These are phyloP conservation scores for Atrina japonica DNA, from an alignment of 2,888 invertebrate genomes.

Conservation along the genomic window DNA sequence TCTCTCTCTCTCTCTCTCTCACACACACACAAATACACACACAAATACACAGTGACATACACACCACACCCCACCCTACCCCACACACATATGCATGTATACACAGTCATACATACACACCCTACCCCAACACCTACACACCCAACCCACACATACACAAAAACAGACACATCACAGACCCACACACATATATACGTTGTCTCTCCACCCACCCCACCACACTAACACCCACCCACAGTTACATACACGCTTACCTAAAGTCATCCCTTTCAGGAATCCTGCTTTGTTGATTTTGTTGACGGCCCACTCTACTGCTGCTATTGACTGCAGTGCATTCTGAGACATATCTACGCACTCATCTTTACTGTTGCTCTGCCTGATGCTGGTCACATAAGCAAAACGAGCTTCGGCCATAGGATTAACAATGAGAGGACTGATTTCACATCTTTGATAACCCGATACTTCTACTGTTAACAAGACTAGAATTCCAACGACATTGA, in stretches of 20 bases:
- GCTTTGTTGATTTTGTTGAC: slow-evolving; percentile 63
- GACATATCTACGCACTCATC: slow-evolving; percentile 56
- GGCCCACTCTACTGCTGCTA: slow-evolving; percentile 65
- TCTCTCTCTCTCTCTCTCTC: too few relatives aligned
- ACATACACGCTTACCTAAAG: slow-evolving; percentile 63
- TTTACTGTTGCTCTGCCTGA: slow-evolving; percentile 48
- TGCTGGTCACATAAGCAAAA: slow-evolving; percentile 57
- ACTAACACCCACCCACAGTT: too few relatives aligned
- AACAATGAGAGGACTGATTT: slow-evolving; percentile 34
- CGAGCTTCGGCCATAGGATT: slow-evolving; percentile 56
- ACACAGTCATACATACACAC: too few relatives aligned
- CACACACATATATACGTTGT: too few relatives aligned
- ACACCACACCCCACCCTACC: too few relatives aligned
- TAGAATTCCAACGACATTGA: too few relatives aligned
- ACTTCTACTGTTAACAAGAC: neutral
- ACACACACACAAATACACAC: too few relatives aligned
- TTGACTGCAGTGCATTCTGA: slow-evolving; percentile 51
- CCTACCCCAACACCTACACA: too few relatives aligned
- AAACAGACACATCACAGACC: too few relatives aligned
- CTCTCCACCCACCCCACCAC: neutral
- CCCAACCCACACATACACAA: too few relatives aligned
- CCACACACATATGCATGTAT: too few relatives aligned
- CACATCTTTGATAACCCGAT: slow-evolving; percentile 34
- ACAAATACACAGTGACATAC: too few relatives aligned
- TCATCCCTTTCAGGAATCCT: slow-evolving; percentile 58